Base-by-base conservation (phyloP, 2,113 vertebrate species). In the Merops nubicus region DNA sequence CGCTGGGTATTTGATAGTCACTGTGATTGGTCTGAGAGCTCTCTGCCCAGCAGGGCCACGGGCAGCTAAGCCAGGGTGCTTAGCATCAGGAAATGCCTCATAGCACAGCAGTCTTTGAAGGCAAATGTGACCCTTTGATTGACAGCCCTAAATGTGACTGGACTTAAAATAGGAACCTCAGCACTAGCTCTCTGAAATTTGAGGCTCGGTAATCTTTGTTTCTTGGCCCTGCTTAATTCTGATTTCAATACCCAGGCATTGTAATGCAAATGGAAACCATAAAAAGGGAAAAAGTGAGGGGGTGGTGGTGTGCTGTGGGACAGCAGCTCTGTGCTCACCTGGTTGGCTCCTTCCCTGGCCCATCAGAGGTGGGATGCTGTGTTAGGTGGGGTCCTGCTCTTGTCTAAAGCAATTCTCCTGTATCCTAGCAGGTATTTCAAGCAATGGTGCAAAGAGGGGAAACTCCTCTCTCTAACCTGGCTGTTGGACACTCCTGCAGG, bases 61-160 rank as follows among this genome's bases (percentile, higher is more conserved):
- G 83, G 78, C 74, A 79, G 91, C 85, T 95, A 91, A 94, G 83
- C 83, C 79, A 19, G 50, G 90, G 89, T 0, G 29, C 82, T 95
- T 76, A 88, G 79, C 76, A 34, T 45, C 91, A 77, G 89, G 93
- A 96, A 93, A 91, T 95, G 77, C 94, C 63, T 82, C 28, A 1
- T 5, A 76, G 79, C 54, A 54, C 47, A 33, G 64, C 33, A 15
- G 59, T 29, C 86, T 93, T 77, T 92, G 88, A 91, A 93, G 83
- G 64, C 86, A 77, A 93, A 70, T 51, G 86, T 86, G 83, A 91
- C 72, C 79, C 68, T 94, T 88, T 86, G 92, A 94, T 31, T 92
- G 94, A 42, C 92, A 96, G 73, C 73, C 89, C 86, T 84, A 91
- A 89, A 89, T 59, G 73, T 91, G 88, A 63, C 34, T 17, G 72